Percentiles rank a stretch among this genome's conserved stretches.
Conservation (phyloP, 1,140 invertebrate species). For the Neodiprion virginianus region DNA sequence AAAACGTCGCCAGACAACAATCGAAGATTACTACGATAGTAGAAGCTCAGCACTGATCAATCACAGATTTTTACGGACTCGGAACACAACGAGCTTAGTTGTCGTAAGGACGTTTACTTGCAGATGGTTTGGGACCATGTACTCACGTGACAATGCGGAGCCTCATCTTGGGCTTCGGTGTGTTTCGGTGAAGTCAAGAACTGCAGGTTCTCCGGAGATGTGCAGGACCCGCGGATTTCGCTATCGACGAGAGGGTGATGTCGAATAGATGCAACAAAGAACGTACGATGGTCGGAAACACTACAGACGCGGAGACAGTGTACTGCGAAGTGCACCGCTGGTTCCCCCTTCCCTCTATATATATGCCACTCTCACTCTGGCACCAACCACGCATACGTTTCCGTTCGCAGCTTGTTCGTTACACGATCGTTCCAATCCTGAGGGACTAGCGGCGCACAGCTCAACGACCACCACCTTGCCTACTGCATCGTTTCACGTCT, state of each 20-base stretch:
- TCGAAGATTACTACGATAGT: too few relatives aligned
- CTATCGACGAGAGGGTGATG: background rate
- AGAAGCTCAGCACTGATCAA: too few relatives aligned
- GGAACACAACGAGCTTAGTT: too few relatives aligned
- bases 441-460: background rate
- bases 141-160: background rate
- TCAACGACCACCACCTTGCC: too few relatives aligned
- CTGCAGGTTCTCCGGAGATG: background rate
- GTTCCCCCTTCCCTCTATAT: slow-evolving; percentile 54
- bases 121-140: background rate
- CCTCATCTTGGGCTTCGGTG: slow-evolving; percentile 7
- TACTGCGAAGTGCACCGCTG: slow-evolving; percentile 51
- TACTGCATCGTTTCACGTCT: too few relatives aligned
- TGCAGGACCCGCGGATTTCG: background rate
- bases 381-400: slow-evolving; percentile 31
- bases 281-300: slow-evolving; percentile 46
- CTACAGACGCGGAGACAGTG: slow-evolving; percentile 55
- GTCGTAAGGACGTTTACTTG: too few relatives aligned
- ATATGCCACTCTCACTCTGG: slow-evolving; percentile 48
- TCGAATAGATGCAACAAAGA: slow-evolving; percentile 22
- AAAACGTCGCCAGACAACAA: too few relatives aligned
- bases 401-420: background rate
- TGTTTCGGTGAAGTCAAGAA: slow-evolving; percentile 18
- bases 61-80: too few relatives aligned
- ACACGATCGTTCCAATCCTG: slow-evolving; percentile 8